Evolutionary conservation across 1,140 invertebrate genomes (phyloP).

Genomic region (Choristoneura fumiferana): DNA sequence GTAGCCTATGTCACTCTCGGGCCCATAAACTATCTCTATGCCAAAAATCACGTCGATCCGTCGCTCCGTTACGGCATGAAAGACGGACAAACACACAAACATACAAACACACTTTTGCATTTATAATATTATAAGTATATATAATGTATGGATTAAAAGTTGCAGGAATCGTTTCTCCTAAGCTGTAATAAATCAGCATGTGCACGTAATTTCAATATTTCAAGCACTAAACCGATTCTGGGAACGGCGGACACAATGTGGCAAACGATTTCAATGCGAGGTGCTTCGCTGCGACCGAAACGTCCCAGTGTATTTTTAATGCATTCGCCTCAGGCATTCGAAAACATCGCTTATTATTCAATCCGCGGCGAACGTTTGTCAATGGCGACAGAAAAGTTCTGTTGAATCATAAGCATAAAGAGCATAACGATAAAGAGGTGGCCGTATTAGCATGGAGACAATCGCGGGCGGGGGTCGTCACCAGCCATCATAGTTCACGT

Average conservation of each 20-base stretch:
- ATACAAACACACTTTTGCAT: no score
- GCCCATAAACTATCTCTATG: no score
- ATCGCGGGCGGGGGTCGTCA: slow-evolving; percentile 55
- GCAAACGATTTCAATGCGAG: slow-evolving; percentile 4
- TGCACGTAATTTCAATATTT: slow-evolving; percentile 18
- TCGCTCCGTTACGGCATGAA: no score
- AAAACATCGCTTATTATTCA: slow-evolving; percentile 56
- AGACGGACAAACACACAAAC: no score
- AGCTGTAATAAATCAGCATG: background rate
- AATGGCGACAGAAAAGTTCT: slow-evolving; percentile 49
- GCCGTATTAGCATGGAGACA: slow-evolving; percentile 58
- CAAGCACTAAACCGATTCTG: slow-evolving; percentile 3
- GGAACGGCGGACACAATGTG: slow-evolving; percentile 7
- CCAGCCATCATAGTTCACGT: slow-evolving; percentile 44
- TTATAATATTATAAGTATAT: no score
- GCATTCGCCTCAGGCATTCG: slow-evolving; percentile 34
- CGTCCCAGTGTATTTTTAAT: slow-evolving; percentile 39
- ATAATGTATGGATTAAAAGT: background rate
- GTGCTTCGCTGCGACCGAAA: background rate
- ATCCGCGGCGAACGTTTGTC: slow-evolving; percentile 49
- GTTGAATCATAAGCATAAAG: slow-evolving; percentile 36
- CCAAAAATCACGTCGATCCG: no score
- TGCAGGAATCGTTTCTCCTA: background rate
- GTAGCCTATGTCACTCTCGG: no score
- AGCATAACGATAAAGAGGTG: slow-evolving; percentile 40